Base-by-base conservation (phyloP, 1,140 invertebrate species). In the Euschistus heros region DNA sequence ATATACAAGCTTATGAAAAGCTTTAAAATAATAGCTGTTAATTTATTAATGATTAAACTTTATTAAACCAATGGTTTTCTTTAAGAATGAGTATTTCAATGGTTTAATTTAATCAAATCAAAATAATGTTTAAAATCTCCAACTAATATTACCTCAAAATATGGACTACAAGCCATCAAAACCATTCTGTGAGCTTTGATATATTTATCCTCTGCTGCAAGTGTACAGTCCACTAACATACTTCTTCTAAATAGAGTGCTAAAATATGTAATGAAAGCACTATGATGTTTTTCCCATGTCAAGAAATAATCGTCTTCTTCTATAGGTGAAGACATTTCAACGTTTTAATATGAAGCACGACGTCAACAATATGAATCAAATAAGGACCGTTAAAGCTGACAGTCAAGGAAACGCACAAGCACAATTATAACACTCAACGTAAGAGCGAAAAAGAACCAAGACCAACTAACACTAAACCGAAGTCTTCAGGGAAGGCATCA, bases 201-300 rank as follows among this genome's bases (percentile, higher is more conserved):
- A 66, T 72, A 78, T 66, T 76, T 74, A 22, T 80, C 80, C 68
- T 82, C 80, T 18, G 79, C 80, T 30, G 80, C 79, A 22, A 82
- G 69, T n/a, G 81, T 82, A 14, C 81, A 79, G 71, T 82, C 81
- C 15, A 81, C 79, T 64, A 82, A 71, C 42, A 74, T 73, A 67
- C 80, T 79, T 65, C 75, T 76, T 47, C 76, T 75, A 37, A 81
- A 70, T 30, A 82, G 70, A 44, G 73, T 73, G 66, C 81, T 79
- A 69, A 82, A 81, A 18, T 80, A 78, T 61, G 77, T 76, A 50
- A 80, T 72, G 68, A 82, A 73, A 26, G 80, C 82, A 24, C 73
- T 74, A 69, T 80, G 79, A 71, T 81, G 80, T 70, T 81, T 80
- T 71, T 81, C 81, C 80, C 80, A 82, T 70, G 79, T 75, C 52